phyloP scores from a whole-genome alignment of 2,113 vertebrate genomes.

The Brienomyrus brachyistius region DNA sequence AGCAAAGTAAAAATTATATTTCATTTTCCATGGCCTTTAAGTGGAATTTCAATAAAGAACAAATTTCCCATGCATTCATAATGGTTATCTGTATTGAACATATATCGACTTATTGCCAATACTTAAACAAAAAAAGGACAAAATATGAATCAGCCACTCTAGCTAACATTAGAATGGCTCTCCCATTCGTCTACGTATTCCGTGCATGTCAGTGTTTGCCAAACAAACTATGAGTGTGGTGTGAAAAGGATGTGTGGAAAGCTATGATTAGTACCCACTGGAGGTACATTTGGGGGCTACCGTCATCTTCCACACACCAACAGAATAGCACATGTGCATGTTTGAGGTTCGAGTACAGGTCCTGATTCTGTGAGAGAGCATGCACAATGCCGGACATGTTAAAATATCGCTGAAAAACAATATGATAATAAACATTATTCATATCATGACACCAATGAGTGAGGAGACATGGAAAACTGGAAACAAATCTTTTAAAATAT shows the following conservation, averaged over 20 bases:
- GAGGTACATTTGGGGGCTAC: neutral
- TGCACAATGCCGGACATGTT: neutral
- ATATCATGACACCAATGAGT: neutral
- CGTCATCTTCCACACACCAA: neutral
- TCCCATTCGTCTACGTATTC: neutral
- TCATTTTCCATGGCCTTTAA: constrained; percentile 19
- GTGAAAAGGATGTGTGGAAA: neutral
- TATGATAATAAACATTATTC: neutral
- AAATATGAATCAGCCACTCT: neutral
- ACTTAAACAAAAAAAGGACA: neutral
- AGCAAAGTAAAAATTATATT: constrained; percentile 14
- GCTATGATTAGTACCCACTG: neutral
- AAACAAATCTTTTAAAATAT: neutral
- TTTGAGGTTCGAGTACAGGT: neutral
- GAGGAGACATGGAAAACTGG: neutral
- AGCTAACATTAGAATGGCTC: neutral
- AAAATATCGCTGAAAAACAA: neutral
- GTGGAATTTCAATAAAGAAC: constrained; percentile 5
- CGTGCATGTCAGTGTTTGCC: neutral
- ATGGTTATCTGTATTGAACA: neutral
- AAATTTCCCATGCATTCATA: neutral
- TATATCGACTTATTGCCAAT: constrained; percentile 4
- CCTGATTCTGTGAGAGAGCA: neutral
- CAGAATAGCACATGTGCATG: neutral
- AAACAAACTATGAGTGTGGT: neutral